Evolutionary conservation across 2,113 vertebrate genomes (phyloP).

Genomic region (Sigmodon hispidus): DNA sequence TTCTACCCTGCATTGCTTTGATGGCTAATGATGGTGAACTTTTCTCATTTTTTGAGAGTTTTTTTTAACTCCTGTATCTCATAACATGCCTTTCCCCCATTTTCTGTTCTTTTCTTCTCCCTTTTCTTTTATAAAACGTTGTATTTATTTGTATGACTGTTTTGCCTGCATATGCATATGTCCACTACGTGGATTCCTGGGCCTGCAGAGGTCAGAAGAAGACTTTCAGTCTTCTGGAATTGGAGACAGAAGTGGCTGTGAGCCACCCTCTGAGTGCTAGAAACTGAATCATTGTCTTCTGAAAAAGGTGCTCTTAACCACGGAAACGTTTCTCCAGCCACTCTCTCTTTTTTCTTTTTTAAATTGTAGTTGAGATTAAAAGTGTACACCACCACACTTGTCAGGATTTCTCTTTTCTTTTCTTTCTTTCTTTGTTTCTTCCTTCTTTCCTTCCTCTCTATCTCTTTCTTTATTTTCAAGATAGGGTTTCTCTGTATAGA

Average conservation of each 20-base stretch:
- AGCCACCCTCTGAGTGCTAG: not conserved
- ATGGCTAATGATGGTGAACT: not conserved
- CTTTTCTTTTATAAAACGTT: not conserved
- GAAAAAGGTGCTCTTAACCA: not conserved
- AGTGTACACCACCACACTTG: not conserved
- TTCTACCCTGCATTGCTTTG: not conserved
- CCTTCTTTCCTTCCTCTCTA: too few species aligned
- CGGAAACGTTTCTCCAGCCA: not conserved
- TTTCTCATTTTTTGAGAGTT: not conserved
- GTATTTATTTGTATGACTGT: not conserved
- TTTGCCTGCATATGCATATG: not conserved
- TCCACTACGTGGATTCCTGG: not conserved
- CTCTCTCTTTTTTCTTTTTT: not conserved
- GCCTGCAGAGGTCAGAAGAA: not conserved
- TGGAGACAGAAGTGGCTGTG: not conserved
- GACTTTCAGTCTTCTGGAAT: not conserved
- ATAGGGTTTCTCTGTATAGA: not conserved
- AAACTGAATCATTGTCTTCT: not conserved
- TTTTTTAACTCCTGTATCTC: not conserved
- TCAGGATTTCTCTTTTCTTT: not conserved
- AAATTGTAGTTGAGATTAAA: not conserved
- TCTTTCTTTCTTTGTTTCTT: too few species aligned
- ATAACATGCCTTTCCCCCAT: not conserved
- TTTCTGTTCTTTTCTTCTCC: not conserved
- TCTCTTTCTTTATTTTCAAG: not conserved